Evolutionary conservation across 2,113 vertebrate genomes (phyloP).

Genomic region (Nycticebus coucang): DNA sequence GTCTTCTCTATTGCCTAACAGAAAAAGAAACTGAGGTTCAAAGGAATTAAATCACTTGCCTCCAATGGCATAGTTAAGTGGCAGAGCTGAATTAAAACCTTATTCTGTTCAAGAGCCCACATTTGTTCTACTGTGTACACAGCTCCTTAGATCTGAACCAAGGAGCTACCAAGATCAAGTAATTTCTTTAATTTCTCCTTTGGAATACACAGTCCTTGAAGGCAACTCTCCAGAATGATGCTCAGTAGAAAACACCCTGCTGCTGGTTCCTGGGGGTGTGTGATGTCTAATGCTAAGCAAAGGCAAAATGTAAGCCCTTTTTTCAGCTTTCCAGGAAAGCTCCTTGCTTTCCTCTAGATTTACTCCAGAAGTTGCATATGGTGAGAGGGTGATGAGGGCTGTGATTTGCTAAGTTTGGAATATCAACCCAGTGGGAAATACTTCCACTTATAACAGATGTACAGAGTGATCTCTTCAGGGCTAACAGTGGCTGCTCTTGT

Average conservation of each 20-base stretch:
- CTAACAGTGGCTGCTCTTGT: not conserved
- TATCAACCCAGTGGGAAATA: not conserved
- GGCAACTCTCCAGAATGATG: not conserved
- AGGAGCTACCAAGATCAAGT: not conserved
- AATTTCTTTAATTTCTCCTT: not conserved
- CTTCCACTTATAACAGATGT: not conserved
- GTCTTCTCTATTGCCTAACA: not conserved
- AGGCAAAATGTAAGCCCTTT: not conserved
- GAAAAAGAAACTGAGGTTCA: not conserved
- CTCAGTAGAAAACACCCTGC: not conserved
- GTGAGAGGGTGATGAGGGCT: not conserved
- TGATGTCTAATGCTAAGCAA: not conserved
- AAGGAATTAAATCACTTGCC: constrained; percentile 25
- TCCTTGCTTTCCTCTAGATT: constrained; percentile 24
- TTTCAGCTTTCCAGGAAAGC: not conserved
- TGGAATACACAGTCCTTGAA: not conserved
- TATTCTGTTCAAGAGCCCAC: not conserved
- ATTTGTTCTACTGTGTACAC: not conserved
- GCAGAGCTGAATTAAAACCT: constrained; percentile 1
- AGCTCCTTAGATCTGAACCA: not conserved
- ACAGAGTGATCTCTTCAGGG: not conserved
- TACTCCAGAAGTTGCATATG: not conserved
- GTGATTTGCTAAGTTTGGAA: not conserved
- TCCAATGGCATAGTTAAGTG: not conserved
- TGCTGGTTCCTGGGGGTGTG: not conserved